phyloP scores from a whole-genome alignment of 2,888 invertebrate genomes.

The Isotomurus palustris region DNA sequence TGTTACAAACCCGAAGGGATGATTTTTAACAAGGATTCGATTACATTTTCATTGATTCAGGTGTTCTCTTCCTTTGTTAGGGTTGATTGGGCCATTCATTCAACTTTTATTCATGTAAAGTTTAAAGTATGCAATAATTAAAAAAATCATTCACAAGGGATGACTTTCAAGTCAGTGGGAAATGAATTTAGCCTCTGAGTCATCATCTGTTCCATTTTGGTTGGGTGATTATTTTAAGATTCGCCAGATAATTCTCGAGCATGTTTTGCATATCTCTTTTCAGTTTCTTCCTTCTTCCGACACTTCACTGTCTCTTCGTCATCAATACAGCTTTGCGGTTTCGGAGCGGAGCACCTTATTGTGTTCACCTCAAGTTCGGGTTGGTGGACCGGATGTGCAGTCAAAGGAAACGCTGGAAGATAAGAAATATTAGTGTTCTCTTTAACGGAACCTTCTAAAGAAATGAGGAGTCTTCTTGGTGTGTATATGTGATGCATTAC shows the following conservation, averaged over 20 bases:
- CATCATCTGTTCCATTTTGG: background rate
- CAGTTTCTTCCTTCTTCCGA: slow-evolving; percentile 14
- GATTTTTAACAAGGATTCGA: too few relatives aligned
- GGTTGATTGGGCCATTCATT: too few relatives aligned
- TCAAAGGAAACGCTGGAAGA: slow-evolving; percentile 27
- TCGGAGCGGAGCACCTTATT: slow-evolving; percentile 25
- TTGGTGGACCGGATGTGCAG: slow-evolving; percentile 35
- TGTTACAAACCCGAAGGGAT: too few relatives aligned
- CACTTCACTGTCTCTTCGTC: slow-evolving; percentile 13
- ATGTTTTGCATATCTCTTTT: slow-evolving; percentile 21
- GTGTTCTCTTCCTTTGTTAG: too few relatives aligned
- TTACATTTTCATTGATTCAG: too few relatives aligned
- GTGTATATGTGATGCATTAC: slow-evolving; percentile 14
- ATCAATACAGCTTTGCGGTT: slow-evolving; percentile 22
- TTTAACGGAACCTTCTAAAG: background rate
- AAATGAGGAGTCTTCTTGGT: background rate
- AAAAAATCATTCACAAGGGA: slow-evolving; percentile 10
- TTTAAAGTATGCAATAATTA: background rate
- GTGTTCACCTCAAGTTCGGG: slow-evolving; percentile 36
- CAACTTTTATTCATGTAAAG: background rate
- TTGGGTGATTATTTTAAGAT: background rate
- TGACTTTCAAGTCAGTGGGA: background rate
- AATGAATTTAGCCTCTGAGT: background rate
- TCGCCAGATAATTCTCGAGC: background rate
- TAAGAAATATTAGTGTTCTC: slow-evolving; percentile 11